Conservation (phyloP, 2,888 invertebrate genomes). For the Leptopterna dolabrata region DNA sequence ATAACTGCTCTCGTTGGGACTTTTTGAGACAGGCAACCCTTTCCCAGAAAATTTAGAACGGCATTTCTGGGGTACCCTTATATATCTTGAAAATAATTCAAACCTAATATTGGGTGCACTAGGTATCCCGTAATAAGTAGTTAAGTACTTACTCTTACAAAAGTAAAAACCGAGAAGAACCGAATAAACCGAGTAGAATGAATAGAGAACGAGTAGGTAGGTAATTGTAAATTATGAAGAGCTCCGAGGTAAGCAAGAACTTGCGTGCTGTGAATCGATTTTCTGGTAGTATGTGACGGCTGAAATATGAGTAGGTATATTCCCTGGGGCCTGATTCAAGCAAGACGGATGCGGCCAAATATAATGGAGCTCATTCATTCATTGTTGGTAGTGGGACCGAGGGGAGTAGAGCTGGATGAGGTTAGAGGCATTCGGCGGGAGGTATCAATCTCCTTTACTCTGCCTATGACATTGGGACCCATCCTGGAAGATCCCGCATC, state of each 20-base stretch:
- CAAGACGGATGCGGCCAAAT: slow-evolving; percentile 39
- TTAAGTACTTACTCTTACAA: no score
- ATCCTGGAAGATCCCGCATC: slow-evolving; percentile 4
- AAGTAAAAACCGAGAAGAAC: no score
- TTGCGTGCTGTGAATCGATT: not conserved
- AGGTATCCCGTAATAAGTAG: no score
- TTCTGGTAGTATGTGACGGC: not conserved
- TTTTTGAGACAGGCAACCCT: no score
- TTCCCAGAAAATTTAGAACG: no score
- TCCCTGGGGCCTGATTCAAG: slow-evolving; percentile 28
- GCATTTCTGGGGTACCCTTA: no score
- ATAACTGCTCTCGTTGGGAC: no score
- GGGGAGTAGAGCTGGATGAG: not conserved
- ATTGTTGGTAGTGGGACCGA: not conserved
- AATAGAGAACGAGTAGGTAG: no score
- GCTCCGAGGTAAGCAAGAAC: not conserved
- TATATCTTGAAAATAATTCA: no score
- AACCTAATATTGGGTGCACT: no score
- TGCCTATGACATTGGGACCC: slow-evolving; percentile 43
- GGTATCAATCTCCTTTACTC: slow-evolving; percentile 44
- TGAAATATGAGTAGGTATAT: not conserved
- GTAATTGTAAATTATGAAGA: not conserved
- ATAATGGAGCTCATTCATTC: slow-evolving; percentile 44
- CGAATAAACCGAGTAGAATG: no score
- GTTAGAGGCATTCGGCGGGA: not conserved